A percentile compares a stretch with the other conserved stretches of the same genome.
Evolutionary conservation across 2,888 invertebrate genomes (phyloP).

Genomic region (Gortyna flavago): DNA sequence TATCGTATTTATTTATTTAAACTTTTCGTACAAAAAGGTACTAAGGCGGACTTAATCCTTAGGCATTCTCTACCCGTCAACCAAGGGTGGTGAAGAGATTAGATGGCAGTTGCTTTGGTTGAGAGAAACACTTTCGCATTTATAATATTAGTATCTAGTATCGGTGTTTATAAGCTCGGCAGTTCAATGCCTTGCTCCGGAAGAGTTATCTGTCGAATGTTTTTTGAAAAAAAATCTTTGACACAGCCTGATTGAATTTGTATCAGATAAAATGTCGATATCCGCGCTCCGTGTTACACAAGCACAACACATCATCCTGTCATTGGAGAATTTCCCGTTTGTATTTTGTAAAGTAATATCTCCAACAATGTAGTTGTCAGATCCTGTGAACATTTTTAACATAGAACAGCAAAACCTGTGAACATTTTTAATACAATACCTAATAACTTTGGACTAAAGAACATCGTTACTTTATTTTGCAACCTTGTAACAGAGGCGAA

Average conservation of each 20-base stretch:
- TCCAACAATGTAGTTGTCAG: neutral
- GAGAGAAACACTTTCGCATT: no score
- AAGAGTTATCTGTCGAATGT: constrained; percentile 22
- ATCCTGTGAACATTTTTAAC: constrained; percentile 30
- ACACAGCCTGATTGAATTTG: constrained; percentile 45
- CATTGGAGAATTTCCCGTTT: constrained; percentile 26
- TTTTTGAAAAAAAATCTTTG: constrained; percentile 11
- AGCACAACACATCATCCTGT: constrained; percentile 16
- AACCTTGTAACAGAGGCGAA: constrained; percentile 28
- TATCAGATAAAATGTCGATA: constrained; percentile 53
- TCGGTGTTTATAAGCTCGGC: neutral
- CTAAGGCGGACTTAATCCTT: no score
- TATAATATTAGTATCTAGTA: no score
- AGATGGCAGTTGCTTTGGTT: no score
- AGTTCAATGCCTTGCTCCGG: constrained; percentile 1
- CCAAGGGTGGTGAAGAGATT: no score
- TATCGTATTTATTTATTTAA: no score
- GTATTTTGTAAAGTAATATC: constrained; percentile 7
- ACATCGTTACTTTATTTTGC: constrained; percentile 36
- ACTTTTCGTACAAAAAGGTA: no score
- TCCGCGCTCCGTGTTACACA: constrained; percentile 5
- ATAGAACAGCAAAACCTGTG: constrained; percentile 7
- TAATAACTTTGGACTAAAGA: constrained; percentile 31
- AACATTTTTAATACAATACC: constrained; percentile 33
- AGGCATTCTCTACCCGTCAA: no score